These are phyloP conservation scores for Antheraea mylitta DNA, from an alignment of 1,140 invertebrate species.

Conservation along the genomic window DNA sequence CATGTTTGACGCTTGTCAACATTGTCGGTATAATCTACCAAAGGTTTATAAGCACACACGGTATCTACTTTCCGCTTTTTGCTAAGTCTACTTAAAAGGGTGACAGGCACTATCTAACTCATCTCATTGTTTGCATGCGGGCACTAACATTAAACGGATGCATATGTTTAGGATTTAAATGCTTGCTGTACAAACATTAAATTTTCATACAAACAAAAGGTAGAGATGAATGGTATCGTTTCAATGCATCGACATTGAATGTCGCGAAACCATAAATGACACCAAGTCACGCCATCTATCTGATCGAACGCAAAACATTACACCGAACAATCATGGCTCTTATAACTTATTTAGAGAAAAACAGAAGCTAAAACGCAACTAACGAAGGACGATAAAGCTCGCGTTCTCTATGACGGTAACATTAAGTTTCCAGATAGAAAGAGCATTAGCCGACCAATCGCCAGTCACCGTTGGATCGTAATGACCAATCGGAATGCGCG, in stretches of 20 bases:
- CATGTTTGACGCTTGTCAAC: conserved; percentile 58
- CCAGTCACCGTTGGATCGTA: conserved; percentile 58
- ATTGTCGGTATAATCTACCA: conserved; percentile 20
- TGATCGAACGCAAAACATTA: conserved; percentile 69
- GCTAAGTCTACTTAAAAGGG: background rate
- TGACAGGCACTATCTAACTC: background rate
- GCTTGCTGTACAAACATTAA: conserved; percentile 55
- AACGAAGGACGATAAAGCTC: conserved; percentile 70
- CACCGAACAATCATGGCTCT: conserved; percentile 63
- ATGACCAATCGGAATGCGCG: conserved; percentile 64
- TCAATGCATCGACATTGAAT: conserved; percentile 72
- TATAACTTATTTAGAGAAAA: conserved; percentile 77
- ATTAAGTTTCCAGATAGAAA: conserved; percentile 60
- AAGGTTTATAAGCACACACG: background rate
- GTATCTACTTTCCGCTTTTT: background rate
- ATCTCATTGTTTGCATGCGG: conserved; percentile 24
- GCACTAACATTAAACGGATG: conserved; percentile 49
- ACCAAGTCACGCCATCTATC: conserved; percentile 77
- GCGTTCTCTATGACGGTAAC: conserved; percentile 68
- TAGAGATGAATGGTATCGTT: conserved; percentile 68
- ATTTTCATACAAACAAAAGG: conserved; percentile 73
- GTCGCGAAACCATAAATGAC: conserved; percentile 70
- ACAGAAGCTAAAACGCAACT: conserved; percentile 66
- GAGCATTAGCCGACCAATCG: conserved; percentile 63
- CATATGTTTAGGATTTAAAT: conserved; percentile 56